These are phyloP conservation scores for Melanotaenia trifasciata DNA, from an alignment of 2,797 vertebrate species.

Conservation along the genomic window DNA sequence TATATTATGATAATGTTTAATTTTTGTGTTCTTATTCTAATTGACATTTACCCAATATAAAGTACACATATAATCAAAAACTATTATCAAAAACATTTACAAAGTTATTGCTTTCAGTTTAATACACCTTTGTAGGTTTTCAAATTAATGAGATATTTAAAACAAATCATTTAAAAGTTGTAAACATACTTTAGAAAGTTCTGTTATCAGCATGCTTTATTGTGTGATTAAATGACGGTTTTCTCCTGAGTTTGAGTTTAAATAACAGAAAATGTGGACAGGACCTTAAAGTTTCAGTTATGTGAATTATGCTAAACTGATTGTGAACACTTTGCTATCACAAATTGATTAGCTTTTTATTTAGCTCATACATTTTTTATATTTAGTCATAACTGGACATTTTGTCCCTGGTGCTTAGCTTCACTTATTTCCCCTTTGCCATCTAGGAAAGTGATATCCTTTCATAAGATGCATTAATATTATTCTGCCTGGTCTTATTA, in stretches of 20 bases:
- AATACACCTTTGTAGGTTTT: background rate
- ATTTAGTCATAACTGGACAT: conserved; percentile 25
- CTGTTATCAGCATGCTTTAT: background rate
- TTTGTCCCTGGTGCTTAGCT: conserved; percentile 30
- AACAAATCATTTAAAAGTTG: background rate
- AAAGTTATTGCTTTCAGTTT: background rate
- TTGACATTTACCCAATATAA: too few species aligned
- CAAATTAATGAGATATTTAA: background rate
- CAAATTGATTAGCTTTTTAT: conserved; percentile 32
- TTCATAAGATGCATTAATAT: conserved; percentile 55
- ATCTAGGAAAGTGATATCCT: conserved; percentile 50
- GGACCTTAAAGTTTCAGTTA: conserved; percentile 16
- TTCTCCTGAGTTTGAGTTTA: background rate
- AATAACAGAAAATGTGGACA: background rate
- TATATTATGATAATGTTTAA: too few species aligned
- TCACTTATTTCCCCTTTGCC: conserved; percentile 51
- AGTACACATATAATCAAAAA: too few species aligned
- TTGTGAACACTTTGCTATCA: conserved; percentile 36
- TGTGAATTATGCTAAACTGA: conserved; percentile 20
- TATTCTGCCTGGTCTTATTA: conserved; percentile 72
- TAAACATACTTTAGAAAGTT: background rate
- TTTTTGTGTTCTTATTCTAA: too few species aligned
- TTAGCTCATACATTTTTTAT: conserved; percentile 27
- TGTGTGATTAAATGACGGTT: background rate
- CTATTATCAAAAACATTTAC: background rate